Evolutionary conservation across 1,140 invertebrate genomes (phyloP).

Genomic region (Drosophila sucinea): DNA sequence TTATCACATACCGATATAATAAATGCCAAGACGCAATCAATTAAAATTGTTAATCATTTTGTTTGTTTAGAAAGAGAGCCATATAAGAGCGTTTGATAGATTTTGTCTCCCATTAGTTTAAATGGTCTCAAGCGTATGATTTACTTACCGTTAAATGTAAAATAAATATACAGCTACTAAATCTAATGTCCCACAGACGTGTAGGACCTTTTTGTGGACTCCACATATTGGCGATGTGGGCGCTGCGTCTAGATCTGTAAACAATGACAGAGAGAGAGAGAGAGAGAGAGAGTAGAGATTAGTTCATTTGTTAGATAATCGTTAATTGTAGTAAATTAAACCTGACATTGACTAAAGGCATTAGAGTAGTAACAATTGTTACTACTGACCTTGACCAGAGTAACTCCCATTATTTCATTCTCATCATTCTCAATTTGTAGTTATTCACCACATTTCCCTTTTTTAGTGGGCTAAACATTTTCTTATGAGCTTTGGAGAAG

Average conservation of each 20-base stretch:
- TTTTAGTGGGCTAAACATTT: no score
- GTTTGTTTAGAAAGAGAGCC: background rate
- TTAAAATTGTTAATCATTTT: background rate
- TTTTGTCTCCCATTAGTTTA: background rate
- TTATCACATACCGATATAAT: background rate
- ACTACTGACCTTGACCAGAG: no score
- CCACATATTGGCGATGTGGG: conserved; percentile 80
- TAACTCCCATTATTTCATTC: no score
- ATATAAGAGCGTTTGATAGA: background rate
- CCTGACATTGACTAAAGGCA: no score
- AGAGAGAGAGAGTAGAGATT: background rate
- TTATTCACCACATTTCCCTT: no score
- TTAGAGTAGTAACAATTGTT: no score
- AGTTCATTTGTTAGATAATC: background rate
- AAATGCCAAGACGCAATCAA: background rate
- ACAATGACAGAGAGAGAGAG: background rate
- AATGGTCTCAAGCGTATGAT: background rate
- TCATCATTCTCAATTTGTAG: no score
- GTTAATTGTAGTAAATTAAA: no score
- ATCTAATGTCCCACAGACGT: conserved; percentile 82
- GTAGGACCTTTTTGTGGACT: conserved; percentile 83
- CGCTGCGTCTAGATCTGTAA: conserved; percentile 59
- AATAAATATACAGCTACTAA: conserved; percentile 82
- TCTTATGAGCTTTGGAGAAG: no score
- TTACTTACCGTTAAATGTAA: conserved; percentile 82